Evolutionary conservation across 64 coral and sea anemone genomes (phyloP), one percentile per base, ranked within the genome.

Genomic region (Stichodactyla mertensii): DNA sequence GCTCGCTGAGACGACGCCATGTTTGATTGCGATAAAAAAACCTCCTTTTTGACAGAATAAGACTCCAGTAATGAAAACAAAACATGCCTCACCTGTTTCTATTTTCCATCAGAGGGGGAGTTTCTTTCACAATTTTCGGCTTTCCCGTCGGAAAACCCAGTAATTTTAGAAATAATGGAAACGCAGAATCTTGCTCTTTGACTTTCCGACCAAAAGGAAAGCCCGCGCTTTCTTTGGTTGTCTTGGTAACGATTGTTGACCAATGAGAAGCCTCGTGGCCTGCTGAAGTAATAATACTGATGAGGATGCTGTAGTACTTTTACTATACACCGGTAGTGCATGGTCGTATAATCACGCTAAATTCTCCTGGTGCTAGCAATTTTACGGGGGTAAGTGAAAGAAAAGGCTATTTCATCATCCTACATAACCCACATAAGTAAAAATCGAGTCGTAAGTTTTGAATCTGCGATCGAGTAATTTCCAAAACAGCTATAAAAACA

Each of bases 181-280:
- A 81, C 51, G 78, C 13, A 20, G 53, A n/a, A 6, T 52, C 51
- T 24, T 56, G 57, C 5, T 64, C 83, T 58, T 60, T 85, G 52
- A 52, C 61, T 16, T 59, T 26, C 60, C 9, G 22, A 57, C 28
- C 80, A 22, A 62, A 85, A 51, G 83, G 31, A 85, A 85, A 85
- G 55, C 83, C 83, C 83, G 83, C 83, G 83, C 83, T 85, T 8
- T 85, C 56, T 12, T 13, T 59, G 5, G 83, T 84, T 84, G 55
- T 27, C 83, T 36, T 85, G 83, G 83, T 64, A 26, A 85, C 83
- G 56, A 36, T 82, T 56, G 51, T 4, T 56, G 83, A 85, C 83
- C 83, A 85, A 85, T 85, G 15, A 64, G 57, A 62, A 85, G 78
- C 36, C 78, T 52, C 36, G 31, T 53, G 12, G 1, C 26, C 69